Base-by-base conservation (phyloP, 1,140 invertebrate species). In the Heterodera carotae region DNA sequence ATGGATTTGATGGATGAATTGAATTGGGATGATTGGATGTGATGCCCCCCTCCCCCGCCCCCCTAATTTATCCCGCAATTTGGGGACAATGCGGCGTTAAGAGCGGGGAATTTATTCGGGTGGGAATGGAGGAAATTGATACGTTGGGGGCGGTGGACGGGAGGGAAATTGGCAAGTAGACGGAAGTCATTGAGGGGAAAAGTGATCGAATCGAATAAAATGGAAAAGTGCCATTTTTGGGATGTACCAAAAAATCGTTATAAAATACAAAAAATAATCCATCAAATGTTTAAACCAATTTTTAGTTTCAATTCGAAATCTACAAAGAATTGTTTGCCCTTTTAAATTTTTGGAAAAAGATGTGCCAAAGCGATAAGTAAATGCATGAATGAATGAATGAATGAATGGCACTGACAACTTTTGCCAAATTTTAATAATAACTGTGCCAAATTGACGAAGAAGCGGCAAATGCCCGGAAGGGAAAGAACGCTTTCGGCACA, bases 91-190 rank as follows among this genome's bases (percentile, higher is more conserved):
- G 48, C 15, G 22, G 22, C 48, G 48, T 4, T 5, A 43, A 12
- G 39, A 43, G 39, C 39, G 62, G 62, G 62, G 62, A 29, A 66
- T 31, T 66, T 66, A 66, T 66, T 66, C 33, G 62, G 62, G 27
- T 34, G 62, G 22, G 62, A 18, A 66, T 29, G 27, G 48, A 29
- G 62, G 62, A 66, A 66, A 66, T 66, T 66, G 62, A 66, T 66
- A 66, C 62, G 62, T 66, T 66, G 25, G 62, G 33, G 39, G 12
- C 62, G 62, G 25, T 66, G 25, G 62, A 18, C 6, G 12, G 39
- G 39, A 25, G 62, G 62, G n/a, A 66, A 66, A 66, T 66, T 66
- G 62, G 62, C 8, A 8, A 34, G 27, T 29, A n/a, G 62, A 3
- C n/a, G 33, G 7, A 5, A n/a, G 22, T 6, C 25, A 22, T 5